Percentiles rank a stretch among this genome's conserved stretches.
Conservation (phyloP, 1,140 invertebrate species). For the Lamellibrachia luymesi region DNA sequence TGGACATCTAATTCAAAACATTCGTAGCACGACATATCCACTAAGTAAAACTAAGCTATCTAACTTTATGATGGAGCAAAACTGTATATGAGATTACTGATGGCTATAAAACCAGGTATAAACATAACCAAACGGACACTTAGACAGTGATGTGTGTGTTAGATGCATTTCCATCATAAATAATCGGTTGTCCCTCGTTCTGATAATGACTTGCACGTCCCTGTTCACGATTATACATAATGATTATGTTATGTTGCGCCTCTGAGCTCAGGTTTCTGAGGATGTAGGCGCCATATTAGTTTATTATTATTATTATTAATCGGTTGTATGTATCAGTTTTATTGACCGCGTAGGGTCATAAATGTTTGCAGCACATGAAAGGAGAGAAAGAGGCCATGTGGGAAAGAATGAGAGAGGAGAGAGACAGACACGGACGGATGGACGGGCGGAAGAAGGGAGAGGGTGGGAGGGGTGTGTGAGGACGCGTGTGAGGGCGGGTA, state of each 20-base stretch:
- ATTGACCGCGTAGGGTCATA: neutral
- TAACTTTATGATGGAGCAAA: neutral
- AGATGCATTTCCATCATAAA: neutral
- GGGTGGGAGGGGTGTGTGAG: no score
- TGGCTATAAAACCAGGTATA: neutral
- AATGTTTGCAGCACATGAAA: neutral
- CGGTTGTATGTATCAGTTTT: neutral
- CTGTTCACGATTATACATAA: no score
- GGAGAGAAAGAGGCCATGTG: neutral
- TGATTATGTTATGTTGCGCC: no score
- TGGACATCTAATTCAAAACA: neutral
- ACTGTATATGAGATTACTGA: neutral
- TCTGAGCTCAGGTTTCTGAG: no score
- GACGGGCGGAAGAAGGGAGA: no score
- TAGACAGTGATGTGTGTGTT: neutral
- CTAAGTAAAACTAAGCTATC: neutral
- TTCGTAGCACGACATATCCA: neutral
- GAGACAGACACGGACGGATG: neutral
- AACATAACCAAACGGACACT: neutral
- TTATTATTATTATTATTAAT: neutral
- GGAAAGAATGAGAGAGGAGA: neutral
- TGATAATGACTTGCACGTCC: neutral
- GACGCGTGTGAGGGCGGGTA: no score
- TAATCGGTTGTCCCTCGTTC: no score
- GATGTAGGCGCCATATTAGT: no score